Evolutionary conservation across 1,140 invertebrate species (phyloP).

Genomic region (Archegozetes longisetosus): DNA sequence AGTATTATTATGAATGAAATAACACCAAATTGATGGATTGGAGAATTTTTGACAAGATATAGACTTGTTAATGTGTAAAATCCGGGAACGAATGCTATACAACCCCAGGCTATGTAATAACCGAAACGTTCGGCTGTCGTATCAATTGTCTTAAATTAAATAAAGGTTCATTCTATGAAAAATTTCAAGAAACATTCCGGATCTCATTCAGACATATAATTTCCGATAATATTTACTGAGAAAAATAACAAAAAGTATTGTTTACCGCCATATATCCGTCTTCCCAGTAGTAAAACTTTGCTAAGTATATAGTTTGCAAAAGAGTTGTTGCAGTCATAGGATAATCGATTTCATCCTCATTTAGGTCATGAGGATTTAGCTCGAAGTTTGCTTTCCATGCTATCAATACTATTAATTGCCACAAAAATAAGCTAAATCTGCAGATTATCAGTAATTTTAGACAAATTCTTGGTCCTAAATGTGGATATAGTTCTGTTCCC

Average conservation of each 20-base stretch:
- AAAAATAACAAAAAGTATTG: no score
- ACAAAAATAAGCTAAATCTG: conserved; percentile 40
- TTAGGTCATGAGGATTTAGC: conserved; percentile 27
- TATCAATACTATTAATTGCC: conserved; percentile 36
- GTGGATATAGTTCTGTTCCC: conserved; percentile 34
- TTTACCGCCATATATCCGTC: conserved; percentile 41
- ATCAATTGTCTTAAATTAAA: conserved; percentile 8
- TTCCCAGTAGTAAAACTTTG: conserved; percentile 47
- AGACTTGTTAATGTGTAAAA: conserved; percentile 38
- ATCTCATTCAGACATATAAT: no score
- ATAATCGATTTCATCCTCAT: conserved; percentile 29
- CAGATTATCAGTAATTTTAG: conserved; percentile 35
- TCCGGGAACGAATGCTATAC: conserved; percentile 37
- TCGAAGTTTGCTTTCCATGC: conserved; percentile 16
- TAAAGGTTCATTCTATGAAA: no score
- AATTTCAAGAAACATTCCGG: no score
- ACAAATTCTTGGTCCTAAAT: conserved; percentile 27
- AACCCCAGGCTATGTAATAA: conserved; percentile 46
- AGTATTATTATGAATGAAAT: conserved; percentile 30
- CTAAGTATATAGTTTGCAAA: conserved; percentile 38
- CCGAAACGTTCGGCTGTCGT: conserved; percentile 21
- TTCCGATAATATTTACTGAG: no score
- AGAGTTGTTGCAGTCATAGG: conserved; percentile 31
- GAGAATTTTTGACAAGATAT: conserved; percentile 35
- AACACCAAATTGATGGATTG: conserved; percentile 14